Percentiles rank a stretch among this genome's conserved stretches.
Evolutionary conservation across 1,140 invertebrate species (phyloP).

Genomic region (Ctenoplectra terminalis): DNA sequence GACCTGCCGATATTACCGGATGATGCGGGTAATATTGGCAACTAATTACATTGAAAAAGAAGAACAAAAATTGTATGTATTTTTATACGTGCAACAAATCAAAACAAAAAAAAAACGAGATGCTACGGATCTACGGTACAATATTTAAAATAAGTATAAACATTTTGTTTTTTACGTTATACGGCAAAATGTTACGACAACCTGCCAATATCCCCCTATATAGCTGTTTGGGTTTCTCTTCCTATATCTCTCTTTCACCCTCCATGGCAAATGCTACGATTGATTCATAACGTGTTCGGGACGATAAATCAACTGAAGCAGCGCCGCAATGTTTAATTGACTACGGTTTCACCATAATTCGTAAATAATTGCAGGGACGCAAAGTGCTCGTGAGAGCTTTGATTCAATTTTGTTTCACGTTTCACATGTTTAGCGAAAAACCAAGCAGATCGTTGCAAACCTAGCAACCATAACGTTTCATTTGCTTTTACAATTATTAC

Average conservation of each 20-base stretch:
- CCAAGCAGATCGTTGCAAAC: background rate
- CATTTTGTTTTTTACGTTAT: too few relatives aligned
- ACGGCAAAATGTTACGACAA: too few relatives aligned
- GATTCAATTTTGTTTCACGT: background rate
- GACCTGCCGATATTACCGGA: too few relatives aligned
- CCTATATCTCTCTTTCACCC: background rate
- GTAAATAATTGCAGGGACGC: background rate
- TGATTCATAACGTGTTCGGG: conserved; percentile 14
- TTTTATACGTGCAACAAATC: too few relatives aligned
- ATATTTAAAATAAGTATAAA: too few relatives aligned
- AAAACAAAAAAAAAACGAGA: too few relatives aligned
- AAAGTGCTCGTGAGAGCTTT: background rate
- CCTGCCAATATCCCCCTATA: background rate
- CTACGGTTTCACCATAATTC: background rate
- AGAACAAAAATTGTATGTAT: too few relatives aligned
- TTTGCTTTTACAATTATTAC: background rate
- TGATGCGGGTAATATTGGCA: too few relatives aligned
- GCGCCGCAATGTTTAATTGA: conserved; percentile 22
- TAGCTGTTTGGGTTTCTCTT: too few relatives aligned
- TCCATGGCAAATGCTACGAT: background rate
- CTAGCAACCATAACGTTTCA: background rate
- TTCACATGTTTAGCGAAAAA: too few relatives aligned
- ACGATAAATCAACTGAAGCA: conserved; percentile 24
- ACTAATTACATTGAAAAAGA: too few relatives aligned
- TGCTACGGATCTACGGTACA: too few relatives aligned